A percentile compares a stretch with the other conserved stretches of the same genome.
Conservation (phyloP, 2,113 vertebrate genomes). For the Chaenogobius annularis region DNA sequence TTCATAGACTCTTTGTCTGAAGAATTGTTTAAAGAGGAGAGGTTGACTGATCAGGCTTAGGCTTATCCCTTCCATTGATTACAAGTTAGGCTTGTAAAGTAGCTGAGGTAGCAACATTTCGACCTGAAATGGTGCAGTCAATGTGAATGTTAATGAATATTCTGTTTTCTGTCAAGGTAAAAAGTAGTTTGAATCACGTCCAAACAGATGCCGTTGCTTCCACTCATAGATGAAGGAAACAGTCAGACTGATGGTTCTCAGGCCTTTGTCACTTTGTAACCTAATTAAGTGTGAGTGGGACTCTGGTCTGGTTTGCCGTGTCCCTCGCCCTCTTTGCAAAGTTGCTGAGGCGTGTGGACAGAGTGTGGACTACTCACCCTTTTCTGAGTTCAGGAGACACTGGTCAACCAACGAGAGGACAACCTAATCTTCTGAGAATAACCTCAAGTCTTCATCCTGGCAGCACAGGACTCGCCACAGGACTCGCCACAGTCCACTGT, state of each 20-base stretch:
- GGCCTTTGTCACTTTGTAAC: background rate
- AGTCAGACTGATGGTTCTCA: background rate
- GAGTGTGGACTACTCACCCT: slow-evolving; percentile 53
- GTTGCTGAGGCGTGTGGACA: background rate
- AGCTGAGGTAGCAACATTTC: background rate
- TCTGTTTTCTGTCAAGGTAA: background rate
- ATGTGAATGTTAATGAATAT: background rate
- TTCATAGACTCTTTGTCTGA: no score
- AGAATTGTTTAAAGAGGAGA: background rate
- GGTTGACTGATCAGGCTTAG: background rate
- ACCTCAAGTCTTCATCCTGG: slow-evolving; percentile 64
- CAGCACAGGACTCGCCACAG: slow-evolving; percentile 25
- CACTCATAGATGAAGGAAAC: background rate
- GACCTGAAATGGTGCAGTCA: background rate
- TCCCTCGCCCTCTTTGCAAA: slow-evolving; percentile 18
- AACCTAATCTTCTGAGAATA: slow-evolving; percentile 26
- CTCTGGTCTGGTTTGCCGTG: background rate
- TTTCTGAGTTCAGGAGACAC: slow-evolving; percentile 33
- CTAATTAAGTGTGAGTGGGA: background rate
- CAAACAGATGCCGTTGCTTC: background rate
- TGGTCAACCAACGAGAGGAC: slow-evolving; percentile 24
- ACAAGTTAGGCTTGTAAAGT: background rate
- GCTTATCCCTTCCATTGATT: background rate
- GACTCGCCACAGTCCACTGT: slow-evolving; percentile 33
- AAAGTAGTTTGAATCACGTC: background rate